phyloP scores from a whole-genome alignment of 1,140 invertebrate genomes.

The Melipona quadrifasciata region DNA sequence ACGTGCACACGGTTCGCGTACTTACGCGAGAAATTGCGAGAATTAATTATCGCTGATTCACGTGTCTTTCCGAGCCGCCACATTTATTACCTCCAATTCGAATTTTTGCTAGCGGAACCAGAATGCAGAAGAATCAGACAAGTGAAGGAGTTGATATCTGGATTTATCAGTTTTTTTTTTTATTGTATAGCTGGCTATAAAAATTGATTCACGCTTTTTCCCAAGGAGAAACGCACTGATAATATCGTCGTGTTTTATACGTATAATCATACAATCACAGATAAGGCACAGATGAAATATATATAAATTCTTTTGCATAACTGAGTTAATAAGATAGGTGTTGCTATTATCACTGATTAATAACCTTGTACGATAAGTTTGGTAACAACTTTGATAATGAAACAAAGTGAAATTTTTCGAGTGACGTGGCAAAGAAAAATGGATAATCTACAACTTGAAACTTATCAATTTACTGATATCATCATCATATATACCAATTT shows the following conservation, averaged over 20 bases:
- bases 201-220: neutral
- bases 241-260: neutral
- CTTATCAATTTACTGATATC: neutral
- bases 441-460: neutral
- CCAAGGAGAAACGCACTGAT: neutral
- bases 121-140: neutral
- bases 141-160: neutral
- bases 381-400: neutral
- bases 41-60: slow-evolving; percentile 48
- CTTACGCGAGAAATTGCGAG: slow-evolving; percentile 39
- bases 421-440: neutral
- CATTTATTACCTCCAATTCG: slow-evolving; percentile 3
- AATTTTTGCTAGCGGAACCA: neutral
- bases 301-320: neutral
- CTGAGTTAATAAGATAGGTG: neutral
- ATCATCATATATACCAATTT: no score
- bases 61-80: neutral
- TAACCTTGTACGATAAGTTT: no score
- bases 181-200: neutral
- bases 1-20: slow-evolving; percentile 19
- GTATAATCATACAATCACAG: neutral
- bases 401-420: neutral
- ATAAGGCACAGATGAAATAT: neutral
- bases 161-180: neutral
- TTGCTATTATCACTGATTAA: no score